phyloP scores from a whole-genome alignment of 2,888 invertebrate species.

The Drosophila tripunctata region DNA sequence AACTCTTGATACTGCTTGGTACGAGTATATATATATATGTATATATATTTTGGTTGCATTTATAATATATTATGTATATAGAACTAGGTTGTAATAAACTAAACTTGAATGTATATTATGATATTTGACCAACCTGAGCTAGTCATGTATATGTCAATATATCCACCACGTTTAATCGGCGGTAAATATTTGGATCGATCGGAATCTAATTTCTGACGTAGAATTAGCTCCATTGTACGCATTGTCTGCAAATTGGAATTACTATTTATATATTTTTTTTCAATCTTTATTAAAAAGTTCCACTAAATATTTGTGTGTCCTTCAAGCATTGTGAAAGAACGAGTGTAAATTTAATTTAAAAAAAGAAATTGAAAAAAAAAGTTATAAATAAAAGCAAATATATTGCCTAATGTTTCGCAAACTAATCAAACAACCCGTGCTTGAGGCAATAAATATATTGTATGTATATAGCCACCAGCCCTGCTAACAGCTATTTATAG shows the following conservation, averaged over 20 bases:
- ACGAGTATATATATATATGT: slow-evolving; percentile 15
- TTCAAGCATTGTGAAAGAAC: slow-evolving; percentile 3
- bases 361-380: slow-evolving; percentile 16
- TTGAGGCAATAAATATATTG: slow-evolving; percentile 19
- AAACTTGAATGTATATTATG: slow-evolving; percentile 34
- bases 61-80: slow-evolving; percentile 16
- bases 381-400: not conserved
- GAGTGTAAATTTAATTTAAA: not conserved
- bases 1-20: slow-evolving; percentile 43
- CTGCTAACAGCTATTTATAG: slow-evolving; percentile 63
- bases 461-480: no score
- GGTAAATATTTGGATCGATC: slow-evolving; percentile 92
- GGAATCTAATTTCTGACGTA: slow-evolving; percentile 89
- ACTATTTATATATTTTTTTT: slow-evolving; percentile 1
- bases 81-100: slow-evolving; percentile 48
- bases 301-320: slow-evolving; percentile 1
- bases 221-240: slow-evolving; percentile 90
- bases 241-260: slow-evolving; percentile 86
- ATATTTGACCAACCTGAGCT: slow-evolving; percentile 90
- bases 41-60: slow-evolving; percentile 25
- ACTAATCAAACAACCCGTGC: slow-evolving; percentile 53
- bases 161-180: slow-evolving; percentile 92
- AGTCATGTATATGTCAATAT: slow-evolving; percentile 93
- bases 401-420: slow-evolving; percentile 17
- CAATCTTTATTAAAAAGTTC: slow-evolving; percentile 4